Evolutionary conservation across 2,888 invertebrate genomes (phyloP), one percentile per base, ranked within the genome.

Genomic region (Lasioglossum pauxillum): DNA sequence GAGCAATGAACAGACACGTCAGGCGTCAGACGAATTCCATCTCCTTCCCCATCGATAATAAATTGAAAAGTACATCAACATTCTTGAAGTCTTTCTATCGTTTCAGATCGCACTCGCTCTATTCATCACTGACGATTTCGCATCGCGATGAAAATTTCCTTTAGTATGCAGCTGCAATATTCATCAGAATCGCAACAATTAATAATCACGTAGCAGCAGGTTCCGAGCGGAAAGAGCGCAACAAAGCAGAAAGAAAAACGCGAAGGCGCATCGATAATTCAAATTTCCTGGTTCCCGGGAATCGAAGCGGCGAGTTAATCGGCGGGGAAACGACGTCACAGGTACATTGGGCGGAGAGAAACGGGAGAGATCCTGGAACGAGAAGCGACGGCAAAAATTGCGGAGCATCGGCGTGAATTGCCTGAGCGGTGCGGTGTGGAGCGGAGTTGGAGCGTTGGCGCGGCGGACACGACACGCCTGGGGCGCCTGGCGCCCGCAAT

Each of bases 401-500:
- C 82, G 77, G 46, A 84, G 76, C 75, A 80, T 74, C 75, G 85
- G 90, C 85, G 86, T 87, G 84, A 82, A 90, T 90, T 83, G 88
- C 67, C 35, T 31, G 67, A 67, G 85, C 80, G 78, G 84, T 80
- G 82, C 79, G 87, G 71, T 67, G 78, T 3, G 69, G 23, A 38
- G n/a, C 75, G 73, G 57, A 23, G 53, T 53, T 23, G 53, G 53
- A 53, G 23, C 53, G 23, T 53, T 23, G 53, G 53, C 53, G 53
- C 53, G 53, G 53, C 60, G 38, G 46, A 69, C 67, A 60, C 78
- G 88, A 78, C 83, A 82, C 82, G 73, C 82, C 85, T 72, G 88
- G 83, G 87, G 87, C 87, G 90, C 90, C 90, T 84, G 90, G 90
- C 90, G 90, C 90, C 87, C 90, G 83, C 90, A 87, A 90, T 90